These are phyloP conservation scores for Sander lucioperca DNA, from an alignment of 2,113 vertebrate genomes.

Conservation along the genomic window DNA sequence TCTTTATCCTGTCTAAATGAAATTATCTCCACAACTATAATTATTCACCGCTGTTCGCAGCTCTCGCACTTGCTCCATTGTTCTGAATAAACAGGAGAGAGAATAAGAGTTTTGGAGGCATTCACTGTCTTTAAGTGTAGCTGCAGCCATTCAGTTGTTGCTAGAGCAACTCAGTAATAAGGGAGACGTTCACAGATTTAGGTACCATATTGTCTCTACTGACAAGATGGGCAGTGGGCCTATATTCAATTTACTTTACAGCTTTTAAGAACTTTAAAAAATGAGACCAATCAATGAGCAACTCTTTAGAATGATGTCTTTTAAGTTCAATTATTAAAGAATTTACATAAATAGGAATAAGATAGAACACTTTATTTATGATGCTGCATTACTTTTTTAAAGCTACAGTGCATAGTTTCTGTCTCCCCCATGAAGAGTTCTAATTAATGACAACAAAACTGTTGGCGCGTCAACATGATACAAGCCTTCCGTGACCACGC, in stretches of 20 bases:
- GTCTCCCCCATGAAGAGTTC: no score
- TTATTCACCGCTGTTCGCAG: constrained; percentile 2
- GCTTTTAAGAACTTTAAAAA: background rate
- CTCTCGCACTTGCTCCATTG: background rate
- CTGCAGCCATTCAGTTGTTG: constrained; percentile 42
- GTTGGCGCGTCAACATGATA: no score
- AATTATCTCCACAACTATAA: constrained; percentile 42
- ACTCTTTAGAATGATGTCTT: background rate
- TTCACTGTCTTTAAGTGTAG: background rate
- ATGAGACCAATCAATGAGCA: background rate
- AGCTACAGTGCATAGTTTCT: no score
- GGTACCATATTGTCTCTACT: background rate
- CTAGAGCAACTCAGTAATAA: constrained; percentile 22
- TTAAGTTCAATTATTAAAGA: no score
- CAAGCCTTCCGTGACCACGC: no score
- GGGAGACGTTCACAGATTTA: constrained; percentile 11
- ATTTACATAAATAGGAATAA: no score
- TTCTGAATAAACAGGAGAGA: background rate
- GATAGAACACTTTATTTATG: background rate
- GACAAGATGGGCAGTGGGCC: background rate
- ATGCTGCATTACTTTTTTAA: background rate
- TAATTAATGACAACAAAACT: no score
- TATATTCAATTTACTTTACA: background rate
- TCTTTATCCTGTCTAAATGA: constrained; percentile 12
- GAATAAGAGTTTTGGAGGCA: background rate